Percentiles rank a stretch among this genome's conserved stretches.
Conservation (phyloP, 2,888 invertebrate species). For the Phytoseiulus persimilis region DNA sequence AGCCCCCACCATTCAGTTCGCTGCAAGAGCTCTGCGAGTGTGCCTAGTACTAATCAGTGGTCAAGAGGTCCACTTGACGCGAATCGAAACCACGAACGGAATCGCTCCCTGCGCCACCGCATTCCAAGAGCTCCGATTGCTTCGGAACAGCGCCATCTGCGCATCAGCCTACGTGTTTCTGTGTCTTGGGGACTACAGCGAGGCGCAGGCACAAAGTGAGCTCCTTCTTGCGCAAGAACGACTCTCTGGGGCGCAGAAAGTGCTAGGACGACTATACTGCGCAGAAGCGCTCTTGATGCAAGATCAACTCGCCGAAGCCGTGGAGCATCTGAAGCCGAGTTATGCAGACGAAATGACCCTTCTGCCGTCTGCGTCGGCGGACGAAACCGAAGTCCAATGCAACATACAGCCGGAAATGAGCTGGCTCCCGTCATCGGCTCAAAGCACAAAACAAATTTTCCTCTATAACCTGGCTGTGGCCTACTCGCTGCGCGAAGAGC, state of each 20-base stretch:
- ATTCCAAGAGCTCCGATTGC: constrained; percentile 28
- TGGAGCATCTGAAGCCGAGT: constrained; percentile 64
- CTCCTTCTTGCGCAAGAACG: constrained; percentile 64
- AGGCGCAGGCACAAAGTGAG: constrained; percentile 69
- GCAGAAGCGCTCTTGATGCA: constrained; percentile 75
- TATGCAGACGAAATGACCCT: constrained; percentile 48
- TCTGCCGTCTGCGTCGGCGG: constrained; percentile 40
- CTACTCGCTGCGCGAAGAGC: constrained; percentile 65
- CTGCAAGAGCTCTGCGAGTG: constrained; percentile 8
- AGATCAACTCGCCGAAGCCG: constrained; percentile 72
- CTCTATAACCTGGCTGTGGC: constrained; percentile 70
- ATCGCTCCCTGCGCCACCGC: constrained; percentile 18
- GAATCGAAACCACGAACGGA: not conserved
- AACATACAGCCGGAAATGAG: constrained; percentile 40
- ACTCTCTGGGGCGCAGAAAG: constrained; percentile 57
- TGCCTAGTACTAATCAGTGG: constrained; percentile 17
- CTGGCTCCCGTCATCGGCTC: constrained; percentile 50
- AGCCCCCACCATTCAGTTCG: not conserved
- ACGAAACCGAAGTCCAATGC: constrained; percentile 42
- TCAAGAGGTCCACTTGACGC: not conserved
- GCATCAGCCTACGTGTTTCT: constrained; percentile 74
- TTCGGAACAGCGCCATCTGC: constrained; percentile 18
- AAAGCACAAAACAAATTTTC: constrained; percentile 64
- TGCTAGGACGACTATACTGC: constrained; percentile 73
- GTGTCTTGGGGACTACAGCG: constrained; percentile 71